phyloP scores from a whole-genome alignment of 1,140 invertebrate genomes.

The Araneus ventricosus region DNA sequence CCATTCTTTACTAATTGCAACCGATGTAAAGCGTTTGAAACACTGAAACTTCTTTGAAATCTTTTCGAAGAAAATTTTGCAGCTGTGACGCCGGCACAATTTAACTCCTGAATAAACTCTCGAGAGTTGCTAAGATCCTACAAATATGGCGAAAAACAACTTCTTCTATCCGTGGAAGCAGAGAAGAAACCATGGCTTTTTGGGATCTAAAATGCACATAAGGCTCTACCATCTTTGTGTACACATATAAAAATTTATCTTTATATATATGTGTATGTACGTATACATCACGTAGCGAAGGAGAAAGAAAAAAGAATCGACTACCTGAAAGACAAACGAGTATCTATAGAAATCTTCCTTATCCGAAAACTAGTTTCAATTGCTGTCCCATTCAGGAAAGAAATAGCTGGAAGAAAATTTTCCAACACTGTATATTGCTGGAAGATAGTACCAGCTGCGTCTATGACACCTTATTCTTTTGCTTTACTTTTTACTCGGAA shows the following conservation, averaged over 20 bases:
- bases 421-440: constrained; percentile 25
- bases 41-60: not conserved
- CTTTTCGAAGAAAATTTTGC: not conserved
- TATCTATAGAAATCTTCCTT: constrained; percentile 16
- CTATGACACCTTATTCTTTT: constrained; percentile 22
- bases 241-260: constrained; percentile 23
- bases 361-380: constrained; percentile 45
- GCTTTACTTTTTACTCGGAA: constrained; percentile 11
- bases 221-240: not conserved
- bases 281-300: not conserved
- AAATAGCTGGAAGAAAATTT: constrained; percentile 7
- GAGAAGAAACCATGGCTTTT: not conserved
- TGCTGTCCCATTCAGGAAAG: constrained; percentile 33
- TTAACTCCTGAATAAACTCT: constrained; percentile 1
- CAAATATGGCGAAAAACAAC: constrained; percentile 6
- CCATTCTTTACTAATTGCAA: too few species aligned
- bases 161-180: not conserved
- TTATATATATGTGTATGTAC: constrained; percentile 11
- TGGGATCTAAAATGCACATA: not conserved
- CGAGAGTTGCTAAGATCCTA: not conserved
- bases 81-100: not conserved
- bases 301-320: not conserved
- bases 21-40: too few species aligned
- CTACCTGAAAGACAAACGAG: constrained; percentile 3
- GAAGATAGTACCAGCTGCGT: constrained; percentile 41